Evolutionary conservation across 2,888 invertebrate species (phyloP).

Genomic region (Eurytoma californica): DNA sequence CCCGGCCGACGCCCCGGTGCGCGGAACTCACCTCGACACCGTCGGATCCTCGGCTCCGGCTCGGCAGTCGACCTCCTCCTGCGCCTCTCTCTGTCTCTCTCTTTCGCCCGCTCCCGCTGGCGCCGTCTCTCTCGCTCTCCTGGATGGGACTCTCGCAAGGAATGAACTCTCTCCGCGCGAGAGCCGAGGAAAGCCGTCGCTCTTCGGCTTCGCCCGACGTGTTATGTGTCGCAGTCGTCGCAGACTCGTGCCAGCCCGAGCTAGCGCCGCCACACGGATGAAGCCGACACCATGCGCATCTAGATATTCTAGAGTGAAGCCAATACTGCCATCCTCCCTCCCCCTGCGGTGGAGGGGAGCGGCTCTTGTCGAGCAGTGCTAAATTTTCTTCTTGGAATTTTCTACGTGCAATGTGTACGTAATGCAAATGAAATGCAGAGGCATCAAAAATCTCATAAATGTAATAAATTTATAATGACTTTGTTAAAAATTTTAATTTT

Average conservation of each 20-base stretch:
- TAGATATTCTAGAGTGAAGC: no score
- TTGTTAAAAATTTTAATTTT: no score
- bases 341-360: no score
- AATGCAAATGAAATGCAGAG: no score
- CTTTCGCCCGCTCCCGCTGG: neutral
- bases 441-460: no score
- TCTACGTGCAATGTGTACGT: no score
- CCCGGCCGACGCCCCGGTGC: neutral
- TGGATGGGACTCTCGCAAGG: neutral
- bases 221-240: no score
- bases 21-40: neutral
- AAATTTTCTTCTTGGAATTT: no score
- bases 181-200: slow-evolving; percentile 3
- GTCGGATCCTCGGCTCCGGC: neutral
- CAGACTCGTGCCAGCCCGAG: neutral
- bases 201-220: slow-evolving; percentile 6
- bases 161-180: neutral
- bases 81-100: slow-evolving; percentile 10
- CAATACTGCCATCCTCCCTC: no score
- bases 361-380: no score
- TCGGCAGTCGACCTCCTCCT: neutral
- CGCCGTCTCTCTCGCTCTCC: slow-evolving; percentile 13
- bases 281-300: no score
- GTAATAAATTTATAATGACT: no score
- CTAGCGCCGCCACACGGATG: neutral